Evolutionary conservation across 1,140 invertebrate genomes (phyloP).

Genomic region (Wiebesia pumilae): DNA sequence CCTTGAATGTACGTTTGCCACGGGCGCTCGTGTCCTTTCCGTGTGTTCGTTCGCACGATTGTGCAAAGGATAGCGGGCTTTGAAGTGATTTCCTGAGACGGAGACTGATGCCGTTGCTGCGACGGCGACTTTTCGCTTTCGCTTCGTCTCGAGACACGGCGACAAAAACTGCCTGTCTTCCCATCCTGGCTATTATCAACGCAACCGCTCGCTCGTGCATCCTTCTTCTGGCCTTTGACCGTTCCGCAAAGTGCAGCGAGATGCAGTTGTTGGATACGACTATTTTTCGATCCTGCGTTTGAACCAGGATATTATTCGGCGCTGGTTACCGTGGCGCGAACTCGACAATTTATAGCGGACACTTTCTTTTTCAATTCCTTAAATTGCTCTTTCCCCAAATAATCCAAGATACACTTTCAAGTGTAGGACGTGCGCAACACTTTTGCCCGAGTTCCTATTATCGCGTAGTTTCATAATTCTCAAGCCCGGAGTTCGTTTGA

Average conservation of each 20-base stretch:
- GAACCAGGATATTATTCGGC: neutral
- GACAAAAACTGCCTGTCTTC: too few relatives aligned
- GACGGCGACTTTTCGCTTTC: neutral
- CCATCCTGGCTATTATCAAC: too few relatives aligned
- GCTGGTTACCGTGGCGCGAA: neutral
- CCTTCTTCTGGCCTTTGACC: neutral
- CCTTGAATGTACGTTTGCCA: neutral
- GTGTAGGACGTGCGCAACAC: too few relatives aligned
- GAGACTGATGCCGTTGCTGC: neutral
- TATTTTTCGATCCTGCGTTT: neutral
- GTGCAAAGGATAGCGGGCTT: conserved; percentile 6
- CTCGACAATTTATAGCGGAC: neutral
- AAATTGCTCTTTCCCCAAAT: too few relatives aligned
- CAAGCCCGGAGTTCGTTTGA: too few relatives aligned
- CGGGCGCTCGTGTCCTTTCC: neutral
- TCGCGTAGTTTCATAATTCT: too few relatives aligned
- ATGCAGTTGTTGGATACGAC: neutral
- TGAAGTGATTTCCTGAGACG: neutral
- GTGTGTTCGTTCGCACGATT: neutral
- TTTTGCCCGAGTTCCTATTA: too few relatives aligned
- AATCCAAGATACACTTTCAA: too few relatives aligned
- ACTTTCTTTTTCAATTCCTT: neutral
- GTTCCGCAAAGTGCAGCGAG: neutral
- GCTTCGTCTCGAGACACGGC: neutral
- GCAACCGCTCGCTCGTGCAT: neutral